phyloP scores from a whole-genome alignment of 2,113 vertebrate genomes.

The Tiliqua scincoides region DNA sequence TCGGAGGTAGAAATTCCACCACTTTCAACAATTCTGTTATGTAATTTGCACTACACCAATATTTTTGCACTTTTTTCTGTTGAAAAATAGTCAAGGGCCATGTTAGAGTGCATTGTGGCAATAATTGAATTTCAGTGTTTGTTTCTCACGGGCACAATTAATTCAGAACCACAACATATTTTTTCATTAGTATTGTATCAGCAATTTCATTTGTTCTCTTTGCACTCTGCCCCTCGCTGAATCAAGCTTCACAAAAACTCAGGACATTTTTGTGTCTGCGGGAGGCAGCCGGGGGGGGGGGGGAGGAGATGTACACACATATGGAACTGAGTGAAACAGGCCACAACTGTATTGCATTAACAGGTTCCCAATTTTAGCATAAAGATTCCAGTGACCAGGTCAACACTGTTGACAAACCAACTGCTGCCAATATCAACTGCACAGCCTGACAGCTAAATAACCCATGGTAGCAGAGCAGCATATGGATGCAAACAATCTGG shows the following conservation, averaged over 20 bases:
- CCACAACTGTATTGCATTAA: background rate
- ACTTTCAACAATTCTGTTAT: no score
- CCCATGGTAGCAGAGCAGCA: background rate
- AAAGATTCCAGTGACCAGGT: background rate
- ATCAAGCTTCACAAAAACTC: background rate
- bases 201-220: conserved; percentile 45
- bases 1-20: no score
- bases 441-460: background rate
- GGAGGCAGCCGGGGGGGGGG: background rate
- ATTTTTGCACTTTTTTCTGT: conserved; percentile 35
- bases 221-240: conserved; percentile 37
- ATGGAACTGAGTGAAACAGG: background rate
- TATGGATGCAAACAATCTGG: background rate
- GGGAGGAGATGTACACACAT: background rate
- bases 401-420: background rate
- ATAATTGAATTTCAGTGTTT: conserved; percentile 43
- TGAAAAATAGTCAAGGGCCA: conserved; percentile 45
- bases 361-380: background rate
- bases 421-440: background rate
- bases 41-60: conserved; percentile 18
- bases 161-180: background rate
- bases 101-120: conserved; percentile 26
- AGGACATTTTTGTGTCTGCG: background rate
- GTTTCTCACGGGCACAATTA: background rate
- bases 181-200: conserved; percentile 36